Base-by-base conservation (phyloP, 2,797 vertebrate genomes). In the Eulemur rubriventer region DNA sequence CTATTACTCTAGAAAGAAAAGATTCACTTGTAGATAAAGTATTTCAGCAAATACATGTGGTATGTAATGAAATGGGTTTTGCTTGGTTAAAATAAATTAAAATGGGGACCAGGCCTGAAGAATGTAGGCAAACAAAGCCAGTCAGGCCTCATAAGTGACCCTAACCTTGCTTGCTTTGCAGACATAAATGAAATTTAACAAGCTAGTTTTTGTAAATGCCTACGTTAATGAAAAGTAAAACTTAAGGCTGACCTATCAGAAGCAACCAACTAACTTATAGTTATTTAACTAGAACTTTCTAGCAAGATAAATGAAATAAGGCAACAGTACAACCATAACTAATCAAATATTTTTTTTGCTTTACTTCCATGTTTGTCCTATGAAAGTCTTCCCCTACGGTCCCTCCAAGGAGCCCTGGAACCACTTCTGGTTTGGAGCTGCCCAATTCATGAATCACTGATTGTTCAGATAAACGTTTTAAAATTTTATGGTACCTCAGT, bases 31-130 rank as follows among this genome's bases (percentile, higher is more conserved):
- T 4, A 55, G 65, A 72, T 30, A 43, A 24, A 86, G 24, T 6
- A 0, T 72, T 96, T 94, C 85, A 81, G 91, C 86, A 97, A 97
- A 96, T 26, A 67, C 16, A 46, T 59, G n/a, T 14, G 24, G 18
- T 41, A 83, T 85, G 17, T 78, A 78, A 81, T 55, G 30, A 86
- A 92, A 89, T 67, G 35, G 57, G 24, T 41, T 75, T 75, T 85
- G 35, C 57, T 92, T 92, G 61, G 33, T 33, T 70, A 67, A 67
- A 63, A n/a, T 16, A n/a, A 13, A 52, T 55, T 92, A 43, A 59
- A 65, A 30, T 14, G n/a, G 16, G 52, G 10, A 28, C 17, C 26
- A n/a, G 38, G 10, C 59, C 70, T 35, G 30, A 84, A 84, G 16
- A 52, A 46, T n/a, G 4, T 11, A 14, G 46, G 20, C 10, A 43